phyloP scores from a whole-genome alignment of 2,888 invertebrate species.

The Trissolcus japonicus region DNA sequence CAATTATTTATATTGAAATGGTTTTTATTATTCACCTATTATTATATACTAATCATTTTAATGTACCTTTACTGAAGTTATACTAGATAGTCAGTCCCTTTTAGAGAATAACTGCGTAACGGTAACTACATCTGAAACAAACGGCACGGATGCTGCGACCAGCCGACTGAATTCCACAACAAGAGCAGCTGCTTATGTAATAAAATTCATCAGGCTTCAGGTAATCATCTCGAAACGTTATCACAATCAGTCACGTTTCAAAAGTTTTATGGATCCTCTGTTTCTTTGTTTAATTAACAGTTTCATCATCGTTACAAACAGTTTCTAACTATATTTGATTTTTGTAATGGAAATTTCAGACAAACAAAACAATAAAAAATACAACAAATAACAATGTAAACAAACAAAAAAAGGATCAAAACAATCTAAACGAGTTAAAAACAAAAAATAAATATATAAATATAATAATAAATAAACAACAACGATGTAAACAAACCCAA shows the following conservation, averaged over 20 bases:
- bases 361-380: neutral
- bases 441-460: too few species aligned
- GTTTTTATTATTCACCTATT: too few species aligned
- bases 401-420: neutral
- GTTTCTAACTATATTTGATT: neutral
- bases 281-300: neutral
- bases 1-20: too few species aligned
- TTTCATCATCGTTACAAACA: neutral
- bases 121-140: conserved; percentile 32
- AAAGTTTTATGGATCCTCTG: conserved; percentile 13
- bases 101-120: conserved; percentile 7
- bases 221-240: conserved; percentile 47
- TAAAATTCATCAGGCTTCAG: conserved; percentile 36
- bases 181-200: conserved; percentile 47
- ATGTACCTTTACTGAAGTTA: neutral
- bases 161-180: conserved; percentile 16
- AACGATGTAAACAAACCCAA: too few species aligned
- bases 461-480: too few species aligned
- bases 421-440: too few species aligned
- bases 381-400: neutral
- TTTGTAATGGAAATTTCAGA: neutral
- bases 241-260: conserved; percentile 48
- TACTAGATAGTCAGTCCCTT: neutral
- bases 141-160: conserved; percentile 28
- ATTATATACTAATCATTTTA: neutral